Evolutionary conservation across 2,888 invertebrate species (phyloP), one percentile per base, ranked within the genome.

Genomic region (Chalcosyrphus nemorum): DNA sequence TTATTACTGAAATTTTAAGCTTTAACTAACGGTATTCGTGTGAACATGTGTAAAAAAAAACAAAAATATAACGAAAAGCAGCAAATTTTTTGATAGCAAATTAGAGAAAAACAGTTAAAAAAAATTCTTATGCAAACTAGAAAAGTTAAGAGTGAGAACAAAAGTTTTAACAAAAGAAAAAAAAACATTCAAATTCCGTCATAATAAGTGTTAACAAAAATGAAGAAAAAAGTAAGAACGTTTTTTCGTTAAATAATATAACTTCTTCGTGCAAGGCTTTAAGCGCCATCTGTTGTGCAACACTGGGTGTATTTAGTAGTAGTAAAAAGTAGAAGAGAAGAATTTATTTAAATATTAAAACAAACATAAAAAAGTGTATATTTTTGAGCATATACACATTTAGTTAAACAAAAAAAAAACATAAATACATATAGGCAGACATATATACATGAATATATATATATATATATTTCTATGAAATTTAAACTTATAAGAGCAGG

Each of bases 221-320:
- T 24, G 45, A 11, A 38, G 2, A 2, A 59, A 32, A 7, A 63
- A 47, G 9, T 9, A 47, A 7, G 56, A 63, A 24, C 24, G 4
- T 24, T n/a, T n/a, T n/a, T n/a, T n/a, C n/a, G n/a, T n/a, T n/a
- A n/a, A n/a, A 41, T 4, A 59, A 52, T 52, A 52, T 35, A 61
- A 75, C 41, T 59, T 65, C 54, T 71, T 52, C 35, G 66, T 78
- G 78, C 52, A 68, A 70, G 77, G 82, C 82, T 78, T 78, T 82
- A 82, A 82, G 82, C 77, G 77, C 72, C 82, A 74, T 72, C 82
- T 77, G 82, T 82, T 78, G 82, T 82, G 82, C 82, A 78, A 78
- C 72, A 78, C 68, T 82, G 68, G 59, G 50, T 74, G 78, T 82
- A 68, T 74, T 82, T 78, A 78, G 54, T 74, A 68, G 61, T 50